phyloP scores from a whole-genome alignment of 2,113 vertebrate species.

The Antechinus flavipes region DNA sequence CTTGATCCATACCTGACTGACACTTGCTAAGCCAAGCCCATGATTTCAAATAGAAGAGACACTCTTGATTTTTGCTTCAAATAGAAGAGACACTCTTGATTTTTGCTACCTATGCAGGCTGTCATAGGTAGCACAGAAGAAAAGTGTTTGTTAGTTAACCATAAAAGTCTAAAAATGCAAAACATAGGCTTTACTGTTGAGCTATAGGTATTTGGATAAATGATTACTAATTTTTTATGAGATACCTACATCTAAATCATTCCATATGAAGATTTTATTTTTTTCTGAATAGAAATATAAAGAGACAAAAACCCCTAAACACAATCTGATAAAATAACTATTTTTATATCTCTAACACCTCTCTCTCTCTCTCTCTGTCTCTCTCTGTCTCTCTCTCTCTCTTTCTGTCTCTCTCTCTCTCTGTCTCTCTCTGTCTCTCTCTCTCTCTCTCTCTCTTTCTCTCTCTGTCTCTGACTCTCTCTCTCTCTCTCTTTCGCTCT shows the following conservation, averaged over 20 bases:
- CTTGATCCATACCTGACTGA: neutral
- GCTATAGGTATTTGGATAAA: neutral
- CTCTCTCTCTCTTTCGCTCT: neutral
- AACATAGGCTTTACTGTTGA: neutral
- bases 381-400: neutral
- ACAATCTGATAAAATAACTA: neutral
- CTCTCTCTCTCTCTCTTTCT: too few relatives aligned
- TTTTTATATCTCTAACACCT: neutral
- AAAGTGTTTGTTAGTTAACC: neutral
- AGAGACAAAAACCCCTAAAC: neutral
- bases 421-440: too few relatives aligned
- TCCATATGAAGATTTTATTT: neutral
- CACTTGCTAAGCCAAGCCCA: neutral
- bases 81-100: neutral
- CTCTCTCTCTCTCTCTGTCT: neutral
- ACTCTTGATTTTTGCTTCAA: neutral
- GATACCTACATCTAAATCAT: constrained; percentile 8
- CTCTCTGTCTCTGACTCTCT: neutral
- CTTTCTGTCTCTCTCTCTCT: neutral
- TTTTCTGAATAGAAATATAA: neutral
- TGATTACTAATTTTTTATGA: neutral
- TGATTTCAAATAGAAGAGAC: neutral
- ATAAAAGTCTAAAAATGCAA: neutral
- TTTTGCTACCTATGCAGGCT: neutral
- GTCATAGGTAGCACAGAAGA: neutral